phyloP scores from a whole-genome alignment of 2,797 vertebrate species.

The Eulemur rubriventer region DNA sequence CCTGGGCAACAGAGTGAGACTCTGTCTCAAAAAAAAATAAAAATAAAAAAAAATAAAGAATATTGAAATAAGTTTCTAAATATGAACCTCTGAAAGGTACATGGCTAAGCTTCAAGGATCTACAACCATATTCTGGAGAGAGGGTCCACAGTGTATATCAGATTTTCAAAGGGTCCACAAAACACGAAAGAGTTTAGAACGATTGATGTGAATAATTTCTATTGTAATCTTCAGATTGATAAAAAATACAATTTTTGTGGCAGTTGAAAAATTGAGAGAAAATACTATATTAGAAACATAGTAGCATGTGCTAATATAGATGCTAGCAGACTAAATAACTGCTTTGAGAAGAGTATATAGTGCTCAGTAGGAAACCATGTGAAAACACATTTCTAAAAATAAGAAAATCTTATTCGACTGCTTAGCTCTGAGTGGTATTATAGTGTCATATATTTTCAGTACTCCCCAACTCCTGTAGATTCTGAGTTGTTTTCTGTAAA shows the following conservation, averaged over 20 bases:
- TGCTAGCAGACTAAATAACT: background rate
- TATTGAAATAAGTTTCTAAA: background rate
- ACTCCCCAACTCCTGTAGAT: background rate
- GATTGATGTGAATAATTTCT: background rate
- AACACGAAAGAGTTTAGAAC: background rate
- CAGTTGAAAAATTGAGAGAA: background rate
- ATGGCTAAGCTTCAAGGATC: background rate
- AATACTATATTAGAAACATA: background rate
- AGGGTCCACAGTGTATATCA: background rate
- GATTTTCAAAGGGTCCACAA: background rate
- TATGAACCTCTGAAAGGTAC: background rate
- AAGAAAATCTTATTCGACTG: background rate
- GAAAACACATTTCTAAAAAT: background rate
- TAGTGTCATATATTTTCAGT: background rate
- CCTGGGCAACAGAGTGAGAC: too few relatives aligned
- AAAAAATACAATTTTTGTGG: background rate
- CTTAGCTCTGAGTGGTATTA: background rate
- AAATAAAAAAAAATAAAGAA: too few relatives aligned
- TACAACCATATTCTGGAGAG: background rate
- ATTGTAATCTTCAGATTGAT: background rate
- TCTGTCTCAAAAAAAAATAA: too few relatives aligned
- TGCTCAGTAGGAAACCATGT: background rate
- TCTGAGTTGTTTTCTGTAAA: conserved; percentile 45
- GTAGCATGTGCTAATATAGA: background rate
- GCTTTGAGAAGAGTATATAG: background rate